Evolutionary conservation across 2,113 vertebrate genomes (phyloP).

Genomic region (Atlantisia rogersi): DNA sequence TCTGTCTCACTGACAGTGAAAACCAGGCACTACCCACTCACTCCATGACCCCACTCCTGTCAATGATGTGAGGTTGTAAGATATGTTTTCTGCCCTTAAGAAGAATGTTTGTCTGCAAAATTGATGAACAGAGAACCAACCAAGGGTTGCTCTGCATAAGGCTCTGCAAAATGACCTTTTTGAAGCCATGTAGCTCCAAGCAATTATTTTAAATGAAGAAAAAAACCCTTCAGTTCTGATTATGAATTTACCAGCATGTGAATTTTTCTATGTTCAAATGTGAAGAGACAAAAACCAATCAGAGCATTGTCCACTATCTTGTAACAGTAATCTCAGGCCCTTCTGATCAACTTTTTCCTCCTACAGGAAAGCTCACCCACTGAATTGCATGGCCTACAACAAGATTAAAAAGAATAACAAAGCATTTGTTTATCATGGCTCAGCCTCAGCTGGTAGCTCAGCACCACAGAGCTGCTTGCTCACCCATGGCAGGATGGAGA

Average conservation of each 20-base stretch:
- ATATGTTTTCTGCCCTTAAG: background rate
- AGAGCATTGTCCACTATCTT: background rate
- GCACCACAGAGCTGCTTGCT: too few relatives aligned
- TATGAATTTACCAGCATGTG: background rate
- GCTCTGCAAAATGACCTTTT: background rate
- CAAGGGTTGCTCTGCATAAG: background rate
- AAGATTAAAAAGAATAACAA: background rate
- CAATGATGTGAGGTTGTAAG: background rate
- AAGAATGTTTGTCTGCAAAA: background rate
- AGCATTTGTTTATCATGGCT: background rate
- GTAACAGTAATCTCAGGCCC: background rate
- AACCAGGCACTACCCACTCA: too few relatives aligned
- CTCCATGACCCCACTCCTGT: too few relatives aligned
- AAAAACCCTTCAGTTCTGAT: background rate
- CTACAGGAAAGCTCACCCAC: background rate
- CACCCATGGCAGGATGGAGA: too few relatives aligned
- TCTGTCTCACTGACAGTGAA: background rate
- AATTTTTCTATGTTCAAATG: background rate
- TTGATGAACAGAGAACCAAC: background rate
- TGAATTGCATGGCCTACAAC: background rate
- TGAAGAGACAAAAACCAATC: background rate
- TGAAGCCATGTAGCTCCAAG: background rate
- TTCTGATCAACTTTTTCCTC: background rate
- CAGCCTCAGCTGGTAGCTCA: too few relatives aligned
- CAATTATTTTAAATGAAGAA: background rate